phyloP scores from a whole-genome alignment of 2,797 vertebrate species.

The Furcifer pardalis region DNA sequence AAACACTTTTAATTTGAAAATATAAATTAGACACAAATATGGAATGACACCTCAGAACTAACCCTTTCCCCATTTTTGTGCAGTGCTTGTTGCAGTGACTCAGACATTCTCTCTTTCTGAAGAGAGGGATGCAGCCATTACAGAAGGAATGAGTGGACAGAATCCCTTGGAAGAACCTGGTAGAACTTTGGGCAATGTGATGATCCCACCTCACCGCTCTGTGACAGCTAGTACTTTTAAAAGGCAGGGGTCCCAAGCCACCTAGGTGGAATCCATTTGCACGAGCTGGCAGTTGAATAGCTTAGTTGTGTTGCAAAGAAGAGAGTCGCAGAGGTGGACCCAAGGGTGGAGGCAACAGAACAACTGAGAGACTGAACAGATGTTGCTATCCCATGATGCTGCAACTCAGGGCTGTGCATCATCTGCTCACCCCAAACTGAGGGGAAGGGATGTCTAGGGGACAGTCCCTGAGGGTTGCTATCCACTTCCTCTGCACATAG shows the following conservation, averaged over 20 bases:
- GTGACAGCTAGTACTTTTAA: neutral
- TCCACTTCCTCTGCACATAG: neutral
- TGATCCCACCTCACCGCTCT: no score
- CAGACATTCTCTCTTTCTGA: neutral
- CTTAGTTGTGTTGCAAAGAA: neutral
- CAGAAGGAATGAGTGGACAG: no score
- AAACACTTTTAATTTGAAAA: conserved; percentile 20
- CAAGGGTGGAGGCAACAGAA: neutral
- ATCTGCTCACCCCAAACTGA: neutral
- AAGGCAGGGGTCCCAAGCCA: neutral
- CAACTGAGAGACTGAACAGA: neutral
- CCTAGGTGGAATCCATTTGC: neutral
- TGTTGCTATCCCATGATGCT: neutral
- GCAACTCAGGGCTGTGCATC: neutral
- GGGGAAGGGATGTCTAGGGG: neutral
- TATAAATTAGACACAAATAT: neutral
- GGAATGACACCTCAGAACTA: neutral
- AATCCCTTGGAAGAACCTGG: no score
- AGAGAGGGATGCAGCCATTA: no score
- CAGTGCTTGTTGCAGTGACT: no score
- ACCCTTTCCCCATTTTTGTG: no score
- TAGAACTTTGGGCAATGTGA: no score
- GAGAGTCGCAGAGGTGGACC: neutral
- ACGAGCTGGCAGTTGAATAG: neutral
- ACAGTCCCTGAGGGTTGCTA: no score